These are phyloP conservation scores for Chromoteleia sp. DNA, from an alignment of 2,888 invertebrate genomes.

Conservation along the genomic window DNA sequence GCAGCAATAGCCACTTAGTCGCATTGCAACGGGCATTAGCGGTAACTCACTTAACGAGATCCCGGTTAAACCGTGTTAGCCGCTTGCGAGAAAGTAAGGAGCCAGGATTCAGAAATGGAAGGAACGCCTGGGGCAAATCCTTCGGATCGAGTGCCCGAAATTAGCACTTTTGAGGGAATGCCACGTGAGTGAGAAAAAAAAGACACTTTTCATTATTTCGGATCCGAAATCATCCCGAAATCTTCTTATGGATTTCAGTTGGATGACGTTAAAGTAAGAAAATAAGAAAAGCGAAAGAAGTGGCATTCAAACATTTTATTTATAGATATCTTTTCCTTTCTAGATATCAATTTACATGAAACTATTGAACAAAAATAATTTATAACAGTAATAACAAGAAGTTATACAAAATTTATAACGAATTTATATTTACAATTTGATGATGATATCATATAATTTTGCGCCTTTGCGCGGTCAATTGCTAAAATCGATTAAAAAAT, in stretches of 20 bases:
- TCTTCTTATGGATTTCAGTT: conserved; percentile 12
- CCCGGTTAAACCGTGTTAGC: conserved; percentile 80
- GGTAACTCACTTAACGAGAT: conserved; percentile 82
- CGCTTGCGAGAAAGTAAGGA: conserved; percentile 67
- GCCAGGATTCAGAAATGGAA: conserved; percentile 64
- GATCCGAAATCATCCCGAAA: not conserved
- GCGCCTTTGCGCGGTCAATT: too few relatives aligned
- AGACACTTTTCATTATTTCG: conserved; percentile 25
- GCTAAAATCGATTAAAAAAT: too few relatives aligned
- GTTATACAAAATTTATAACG: too few relatives aligned
- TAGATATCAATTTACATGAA: too few relatives aligned
- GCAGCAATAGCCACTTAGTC: conserved; percentile 79
- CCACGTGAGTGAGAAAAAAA: conserved; percentile 13
- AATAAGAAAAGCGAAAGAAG: not conserved
- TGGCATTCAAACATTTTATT: too few relatives aligned
- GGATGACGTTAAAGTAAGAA: too few relatives aligned
- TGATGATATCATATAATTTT: too few relatives aligned
- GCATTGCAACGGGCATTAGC: conserved; percentile 81
- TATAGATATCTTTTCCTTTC: too few relatives aligned
- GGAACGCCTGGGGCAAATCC: conserved; percentile 67
- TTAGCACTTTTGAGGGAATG: conserved; percentile 67
- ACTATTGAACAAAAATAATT: too few relatives aligned
- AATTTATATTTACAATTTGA: too few relatives aligned
- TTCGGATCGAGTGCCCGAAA: conserved; percentile 75
- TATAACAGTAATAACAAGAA: too few relatives aligned